phyloP scores from a whole-genome alignment of 2,888 invertebrate species.

The Volucella bombylans region DNA sequence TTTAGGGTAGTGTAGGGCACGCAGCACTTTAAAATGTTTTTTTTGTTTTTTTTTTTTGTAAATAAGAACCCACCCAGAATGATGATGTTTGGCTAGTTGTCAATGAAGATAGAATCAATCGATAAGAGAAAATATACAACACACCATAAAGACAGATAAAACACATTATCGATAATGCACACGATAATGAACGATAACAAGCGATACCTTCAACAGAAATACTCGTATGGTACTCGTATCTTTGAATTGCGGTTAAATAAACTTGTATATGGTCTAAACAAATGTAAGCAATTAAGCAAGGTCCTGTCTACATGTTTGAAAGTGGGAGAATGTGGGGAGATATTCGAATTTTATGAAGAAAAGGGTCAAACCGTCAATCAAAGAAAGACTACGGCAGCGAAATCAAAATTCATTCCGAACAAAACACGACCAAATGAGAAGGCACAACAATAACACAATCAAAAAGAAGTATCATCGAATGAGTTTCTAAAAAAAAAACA shows the following conservation, averaged over 20 bases:
- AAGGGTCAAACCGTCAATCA: conserved; percentile 68
- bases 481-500: conserved; percentile 62
- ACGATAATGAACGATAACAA: conserved; percentile 37
- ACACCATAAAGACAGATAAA: conserved; percentile 65
- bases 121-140: conserved; percentile 56
- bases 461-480: conserved; percentile 59
- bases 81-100: conserved; percentile 60
- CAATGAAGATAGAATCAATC: conserved; percentile 64
- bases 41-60: conserved; percentile 48
- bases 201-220: neutral
- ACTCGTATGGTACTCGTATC: neutral
- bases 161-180: conserved; percentile 61
- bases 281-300: conserved; percentile 60
- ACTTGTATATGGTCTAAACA: conserved; percentile 24
- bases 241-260: conserved; percentile 44
- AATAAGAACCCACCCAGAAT: conserved; percentile 49
- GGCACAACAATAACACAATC: conserved; percentile 4
- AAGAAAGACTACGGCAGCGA: conserved; percentile 47
- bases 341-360: conserved; percentile 1
- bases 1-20: neutral
- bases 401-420: conserved; percentile 45
- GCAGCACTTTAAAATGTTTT: conserved; percentile 4
- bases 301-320: neutral
- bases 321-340: no score
- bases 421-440: conserved; percentile 31